phyloP scores from a whole-genome alignment of 2,888 invertebrate species.

The Macropis europaea region DNA sequence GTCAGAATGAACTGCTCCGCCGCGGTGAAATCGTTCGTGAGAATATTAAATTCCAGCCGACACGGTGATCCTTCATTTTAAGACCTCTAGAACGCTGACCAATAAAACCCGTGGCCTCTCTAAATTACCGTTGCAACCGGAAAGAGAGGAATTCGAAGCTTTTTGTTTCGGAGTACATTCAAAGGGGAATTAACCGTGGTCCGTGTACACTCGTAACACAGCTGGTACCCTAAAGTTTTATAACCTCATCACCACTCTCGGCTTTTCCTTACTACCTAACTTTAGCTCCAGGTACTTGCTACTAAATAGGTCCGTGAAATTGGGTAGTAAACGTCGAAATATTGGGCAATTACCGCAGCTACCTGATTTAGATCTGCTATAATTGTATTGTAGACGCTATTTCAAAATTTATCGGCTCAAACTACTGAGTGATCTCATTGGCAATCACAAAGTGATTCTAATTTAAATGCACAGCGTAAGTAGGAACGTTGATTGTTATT shows the following conservation, averaged over 20 bases:
- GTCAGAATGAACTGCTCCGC: background rate
- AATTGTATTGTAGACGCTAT: no score
- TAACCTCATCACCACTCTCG: background rate
- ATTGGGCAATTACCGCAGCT: background rate
- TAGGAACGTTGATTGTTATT: no score
- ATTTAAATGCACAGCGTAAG: no score
- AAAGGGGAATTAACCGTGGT: no score
- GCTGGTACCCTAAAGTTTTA: background rate
- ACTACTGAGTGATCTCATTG: no score
- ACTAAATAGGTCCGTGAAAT: background rate
- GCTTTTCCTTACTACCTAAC: background rate
- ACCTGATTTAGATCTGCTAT: background rate
- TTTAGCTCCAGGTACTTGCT: background rate
- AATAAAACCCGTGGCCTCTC: background rate
- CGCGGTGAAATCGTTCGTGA: background rate
- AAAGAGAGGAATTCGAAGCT: no score
- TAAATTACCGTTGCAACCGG: background rate
- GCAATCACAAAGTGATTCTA: no score
- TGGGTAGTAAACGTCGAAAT: background rate
- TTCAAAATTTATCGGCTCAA: no score
- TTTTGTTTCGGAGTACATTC: no score
- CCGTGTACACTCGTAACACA: no score
- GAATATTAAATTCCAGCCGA: slow-evolving; percentile 20
- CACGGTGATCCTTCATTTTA: background rate
- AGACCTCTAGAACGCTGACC: background rate